Evolutionary conservation across 2,888 invertebrate species (phyloP), one percentile per base, ranked within the genome.

Genomic region (Noctua janthina): DNA sequence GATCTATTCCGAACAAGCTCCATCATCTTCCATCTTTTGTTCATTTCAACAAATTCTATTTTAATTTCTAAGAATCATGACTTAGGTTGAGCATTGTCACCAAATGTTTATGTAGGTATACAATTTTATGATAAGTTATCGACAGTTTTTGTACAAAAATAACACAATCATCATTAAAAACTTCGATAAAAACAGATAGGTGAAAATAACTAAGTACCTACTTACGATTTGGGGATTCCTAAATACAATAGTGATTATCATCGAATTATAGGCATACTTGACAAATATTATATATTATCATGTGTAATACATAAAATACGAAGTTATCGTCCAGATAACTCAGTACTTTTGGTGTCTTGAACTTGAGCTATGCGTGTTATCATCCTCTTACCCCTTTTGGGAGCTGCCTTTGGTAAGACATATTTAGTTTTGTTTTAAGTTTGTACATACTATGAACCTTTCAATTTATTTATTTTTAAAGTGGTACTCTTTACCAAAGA

Each of bases 311-410:
- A 46, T 78, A 77, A 46, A 78, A 56, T 20, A 54, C n/a, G 10
- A 46, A 66, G 66, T n/a, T n/a, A 17, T 67, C 43, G 35, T 56
- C 17, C 23, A 78, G 68, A 68, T 46, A 68, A 10, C 54, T 56
- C 66, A 78, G 77, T 78, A 1, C 1, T 35, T 62, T 62, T 3
- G 29, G 17, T 39, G 49, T 59, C n/a, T 68, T 68, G 46, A 68
- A 68, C 46, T 74, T 66, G 23, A 78, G 49, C 13, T 13, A 78
- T 78, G 78, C 78, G 54, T 54, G 46, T 66, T 46, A 23, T 67
- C 66, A 46, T 78, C 46, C n/a, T 54, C 46, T 77, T 78, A 67
- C 46, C 54, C 20, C 54, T 78, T 56, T n/a, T 78, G 54, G 78
- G 78, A n/a, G 11, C 54, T 5, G 49, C 49, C n/a, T 35, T 49